Percentiles rank a stretch among this genome's conserved stretches.
These are phyloP conservation scores for Ellobius talpinus DNA, from an alignment of 2,113 vertebrate genomes.

Conservation along the genomic window DNA sequence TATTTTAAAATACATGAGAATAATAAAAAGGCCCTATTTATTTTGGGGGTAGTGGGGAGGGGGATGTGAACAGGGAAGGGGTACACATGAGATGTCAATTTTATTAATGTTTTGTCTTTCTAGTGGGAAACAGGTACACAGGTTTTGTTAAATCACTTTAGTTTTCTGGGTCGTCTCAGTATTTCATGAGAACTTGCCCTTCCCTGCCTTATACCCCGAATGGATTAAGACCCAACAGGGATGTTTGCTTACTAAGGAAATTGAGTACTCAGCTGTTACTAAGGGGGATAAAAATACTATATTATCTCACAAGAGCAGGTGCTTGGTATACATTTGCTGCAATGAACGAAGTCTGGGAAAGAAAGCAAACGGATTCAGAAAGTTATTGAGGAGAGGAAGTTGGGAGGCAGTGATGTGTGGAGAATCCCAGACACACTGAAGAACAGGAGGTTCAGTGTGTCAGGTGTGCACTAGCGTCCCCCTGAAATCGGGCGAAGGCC, in stretches of 20 bases:
- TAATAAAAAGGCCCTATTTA: slow-evolving; percentile 34
- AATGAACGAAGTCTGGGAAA: slow-evolving; percentile 22
- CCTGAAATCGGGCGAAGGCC: slow-evolving; percentile 37
- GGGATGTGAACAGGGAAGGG: slow-evolving; percentile 9
- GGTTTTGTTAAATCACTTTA: not conserved
- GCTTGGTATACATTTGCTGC: slow-evolving; percentile 38
- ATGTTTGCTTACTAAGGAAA: not conserved
- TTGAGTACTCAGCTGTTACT: not conserved
- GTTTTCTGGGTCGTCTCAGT: not conserved
- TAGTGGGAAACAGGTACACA: not conserved
- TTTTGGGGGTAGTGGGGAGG: not conserved
- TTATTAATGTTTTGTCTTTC: slow-evolving; percentile 9
- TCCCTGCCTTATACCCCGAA: not conserved
- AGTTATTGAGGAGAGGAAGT: slow-evolving; percentile 57
- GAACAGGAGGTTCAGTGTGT: slow-evolving; percentile 65
- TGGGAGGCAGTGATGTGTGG: slow-evolving; percentile 76
- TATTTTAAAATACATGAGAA: not conserved
- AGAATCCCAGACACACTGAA: slow-evolving; percentile 76
- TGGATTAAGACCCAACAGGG: not conserved
- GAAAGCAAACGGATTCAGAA: slow-evolving; percentile 46
- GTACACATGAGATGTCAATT: not conserved
- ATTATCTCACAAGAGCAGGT: not conserved
- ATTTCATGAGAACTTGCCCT: not conserved
- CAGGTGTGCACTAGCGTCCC: slow-evolving; percentile 18
- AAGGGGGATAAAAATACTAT: not conserved